phyloP scores from a whole-genome alignment of 2,888 invertebrate genomes.

The Drosophila paranaensis region DNA sequence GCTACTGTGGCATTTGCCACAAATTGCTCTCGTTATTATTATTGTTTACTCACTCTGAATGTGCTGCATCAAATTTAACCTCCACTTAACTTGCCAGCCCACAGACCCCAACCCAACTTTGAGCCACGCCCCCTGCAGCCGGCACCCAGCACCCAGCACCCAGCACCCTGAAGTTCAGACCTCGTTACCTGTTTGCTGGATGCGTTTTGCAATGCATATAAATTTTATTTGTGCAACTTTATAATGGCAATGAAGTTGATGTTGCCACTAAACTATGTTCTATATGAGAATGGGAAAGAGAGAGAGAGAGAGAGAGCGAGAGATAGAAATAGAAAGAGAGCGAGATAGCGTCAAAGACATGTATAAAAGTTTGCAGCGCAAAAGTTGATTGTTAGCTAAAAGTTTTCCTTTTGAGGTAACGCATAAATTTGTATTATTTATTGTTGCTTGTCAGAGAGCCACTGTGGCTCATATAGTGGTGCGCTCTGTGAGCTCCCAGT shows the following conservation, averaged over 20 bases:
- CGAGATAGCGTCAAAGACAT: slow-evolving; percentile 35
- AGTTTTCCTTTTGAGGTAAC: slow-evolving; percentile 59
- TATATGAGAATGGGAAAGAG: neutral
- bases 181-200: slow-evolving; percentile 52
- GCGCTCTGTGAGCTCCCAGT: no score
- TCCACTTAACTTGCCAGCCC: neutral
- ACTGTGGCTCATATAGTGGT: slow-evolving; percentile 5
- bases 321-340: neutral
- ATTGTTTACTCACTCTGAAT: slow-evolving; percentile 50
- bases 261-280: slow-evolving; percentile 48
- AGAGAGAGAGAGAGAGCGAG: neutral
- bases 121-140: neutral
- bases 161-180: slow-evolving; percentile 7
- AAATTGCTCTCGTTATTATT: slow-evolving; percentile 54
- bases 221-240: slow-evolving; percentile 75
- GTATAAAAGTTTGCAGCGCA: slow-evolving; percentile 48
- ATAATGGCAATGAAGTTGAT: slow-evolving; percentile 77
- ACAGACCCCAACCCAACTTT: neutral
- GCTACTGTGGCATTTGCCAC: slow-evolving; percentile 11
- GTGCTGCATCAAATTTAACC: slow-evolving; percentile 21
- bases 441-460: slow-evolving; percentile 46
- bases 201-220: slow-evolving; percentile 73
- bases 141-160: neutral
- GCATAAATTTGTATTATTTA: slow-evolving; percentile 76
- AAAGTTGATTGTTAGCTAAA: slow-evolving; percentile 60